Evolutionary conservation across 2,888 invertebrate genomes (phyloP), one percentile per base, ranked within the genome.

Genomic region (Polia nebulosa): DNA sequence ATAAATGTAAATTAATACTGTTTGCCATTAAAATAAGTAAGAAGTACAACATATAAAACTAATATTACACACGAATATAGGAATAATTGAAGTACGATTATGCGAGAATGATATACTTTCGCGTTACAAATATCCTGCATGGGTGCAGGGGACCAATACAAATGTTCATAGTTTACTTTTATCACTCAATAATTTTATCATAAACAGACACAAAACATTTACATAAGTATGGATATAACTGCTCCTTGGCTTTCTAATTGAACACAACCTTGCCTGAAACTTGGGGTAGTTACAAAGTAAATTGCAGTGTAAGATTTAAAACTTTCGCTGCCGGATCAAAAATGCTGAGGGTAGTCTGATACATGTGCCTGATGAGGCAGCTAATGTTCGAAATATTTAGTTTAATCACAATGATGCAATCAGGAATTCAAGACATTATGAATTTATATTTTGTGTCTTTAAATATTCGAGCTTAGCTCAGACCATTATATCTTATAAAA

Each of bases 1-100:
- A 76, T 70, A 67, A 76, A 61, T 62, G 60, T 69, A 72, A 78
- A 75, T 64, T 83, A 85, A 85, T 85, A 84, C 85, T 85, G 84
- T 76, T 83, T 67, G 55, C 69, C 52, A 74, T 64, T 27, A 67
- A 72, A 75, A 53, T 60, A 58, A 51, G n/a, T 61, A 70, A 53
- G 36, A 64, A 65, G 32, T 66, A 61, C 11, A 72, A 55, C 72
- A 36, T 71, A 70, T 53, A 55, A 41, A 66, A 52, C 25, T 56
- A 51, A 52, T 27, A 22, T 47, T 47, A 60, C 55, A 73, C 51
- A 62, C 7, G 36, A 55, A 20, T 59, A 73, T 47, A 68, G 34
- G 32, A 65, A 51, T 59, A 55, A 56, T 60, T 27, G 55, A 63
- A 58, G 29, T 66, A 58, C n/a, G 60, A 41, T n/a, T 72, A 72